Conservation (phyloP, 2,888 invertebrate genomes). For the Hirudinaria manillensis region DNA sequence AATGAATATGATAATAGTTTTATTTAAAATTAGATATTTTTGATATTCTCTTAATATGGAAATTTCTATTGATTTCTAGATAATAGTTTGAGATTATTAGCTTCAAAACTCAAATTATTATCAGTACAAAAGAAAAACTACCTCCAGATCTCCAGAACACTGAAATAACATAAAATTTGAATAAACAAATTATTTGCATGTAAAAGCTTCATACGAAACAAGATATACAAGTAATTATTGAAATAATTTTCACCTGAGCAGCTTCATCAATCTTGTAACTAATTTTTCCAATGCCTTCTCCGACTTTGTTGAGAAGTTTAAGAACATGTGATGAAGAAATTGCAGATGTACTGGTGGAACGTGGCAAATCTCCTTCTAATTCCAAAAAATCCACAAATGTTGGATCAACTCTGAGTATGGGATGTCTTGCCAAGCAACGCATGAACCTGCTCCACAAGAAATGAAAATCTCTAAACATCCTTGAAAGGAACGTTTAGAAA, state of each 20-base stretch:
- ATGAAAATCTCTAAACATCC: background rate
- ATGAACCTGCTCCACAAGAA: conserved; percentile 45
- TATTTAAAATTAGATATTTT: no score
- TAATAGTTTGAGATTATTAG: no score
- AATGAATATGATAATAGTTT: background rate
- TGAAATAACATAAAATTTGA: background rate
- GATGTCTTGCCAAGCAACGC: conserved; percentile 50
- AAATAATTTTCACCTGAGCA: conserved; percentile 67
- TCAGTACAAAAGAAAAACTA: background rate
- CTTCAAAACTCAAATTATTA: no score
- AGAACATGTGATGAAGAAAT: conserved; percentile 83
- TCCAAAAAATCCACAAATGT: conserved; percentile 95
- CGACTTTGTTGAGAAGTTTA: conserved; percentile 87
- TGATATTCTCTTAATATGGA: no score
- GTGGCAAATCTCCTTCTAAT: conserved; percentile 83
- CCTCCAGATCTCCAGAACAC: conserved; percentile 6
- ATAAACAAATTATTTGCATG: background rate
- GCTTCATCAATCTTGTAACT: conserved; percentile 93
- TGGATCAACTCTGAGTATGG: conserved; percentile 65
- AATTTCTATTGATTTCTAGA: no score
- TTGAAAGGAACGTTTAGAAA: no score
- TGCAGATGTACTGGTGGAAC: conserved; percentile 88
- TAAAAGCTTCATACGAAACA: no score
- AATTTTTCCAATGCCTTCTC: conserved; percentile 94
- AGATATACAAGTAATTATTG: background rate